Evolutionary conservation across 23 tunicate genomes (phyloP).

Genomic region (Styela clava): DNA sequence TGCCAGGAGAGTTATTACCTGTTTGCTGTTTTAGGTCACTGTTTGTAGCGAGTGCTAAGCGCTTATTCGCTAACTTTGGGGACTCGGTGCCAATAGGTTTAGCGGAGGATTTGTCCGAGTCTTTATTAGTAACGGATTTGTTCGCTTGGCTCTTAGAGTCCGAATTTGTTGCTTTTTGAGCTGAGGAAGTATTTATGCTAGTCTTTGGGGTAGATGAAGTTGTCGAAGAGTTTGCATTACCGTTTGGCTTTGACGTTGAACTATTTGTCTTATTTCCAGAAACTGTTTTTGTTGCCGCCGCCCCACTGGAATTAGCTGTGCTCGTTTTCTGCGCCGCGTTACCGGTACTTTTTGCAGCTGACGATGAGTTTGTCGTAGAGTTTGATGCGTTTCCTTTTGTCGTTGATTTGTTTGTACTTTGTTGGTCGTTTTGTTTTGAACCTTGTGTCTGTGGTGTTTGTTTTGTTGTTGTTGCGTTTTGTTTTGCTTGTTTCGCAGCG

Average conservation of each 20-base stretch:
- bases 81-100: not conserved
- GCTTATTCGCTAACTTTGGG: not conserved
- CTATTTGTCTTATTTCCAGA: constrained; percentile 11
- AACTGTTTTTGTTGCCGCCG: constrained; percentile 20
- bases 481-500: not conserved
- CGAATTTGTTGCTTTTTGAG: not conserved
- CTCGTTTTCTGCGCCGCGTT: constrained; percentile 2
- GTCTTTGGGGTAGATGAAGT: not conserved
- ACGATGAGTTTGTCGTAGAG: not conserved
- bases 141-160: not conserved
- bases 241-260: constrained; percentile 16
- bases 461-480: not conserved
- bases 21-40: not conserved
- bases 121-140: not conserved
- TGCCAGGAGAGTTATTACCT: not conserved
- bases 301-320: constrained; percentile 18
- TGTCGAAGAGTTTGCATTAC: not conserved
- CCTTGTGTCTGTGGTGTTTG: not conserved
- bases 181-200: not conserved
- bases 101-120: not conserved
- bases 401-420: not conserved
- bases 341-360: constrained; percentile 6
- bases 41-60: not conserved
- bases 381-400: not conserved
- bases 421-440: not conserved